Evolutionary conservation across 1,140 invertebrate genomes (phyloP).

Genomic region (Drosophila ogumai): DNA sequence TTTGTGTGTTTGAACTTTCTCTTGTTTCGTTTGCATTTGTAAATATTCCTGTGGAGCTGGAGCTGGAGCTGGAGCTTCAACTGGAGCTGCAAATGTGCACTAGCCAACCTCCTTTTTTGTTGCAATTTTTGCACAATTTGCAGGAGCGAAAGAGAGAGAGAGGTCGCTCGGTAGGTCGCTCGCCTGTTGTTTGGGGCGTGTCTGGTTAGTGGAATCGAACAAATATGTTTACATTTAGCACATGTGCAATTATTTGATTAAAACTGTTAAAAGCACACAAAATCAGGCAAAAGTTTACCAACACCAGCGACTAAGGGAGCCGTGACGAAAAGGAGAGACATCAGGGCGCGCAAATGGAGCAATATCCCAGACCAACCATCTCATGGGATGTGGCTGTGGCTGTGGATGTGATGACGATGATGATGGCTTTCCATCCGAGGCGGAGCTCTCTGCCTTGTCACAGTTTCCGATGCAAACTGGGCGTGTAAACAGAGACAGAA

Average conservation of each 20-base stretch:
- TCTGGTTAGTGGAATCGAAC: constrained; percentile 84
- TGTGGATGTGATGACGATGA: constrained; percentile 9
- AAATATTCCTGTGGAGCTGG: constrained; percentile 77
- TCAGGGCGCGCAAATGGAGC: constrained; percentile 72
- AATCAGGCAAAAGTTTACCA: constrained; percentile 84
- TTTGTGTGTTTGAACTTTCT: constrained; percentile 85
- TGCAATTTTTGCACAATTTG: constrained; percentile 76
- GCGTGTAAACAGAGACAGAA: constrained; percentile 68
- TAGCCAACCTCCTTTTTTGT: constrained; percentile 19
- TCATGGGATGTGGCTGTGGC: constrained; percentile 22
- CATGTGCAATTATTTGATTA: constrained; percentile 85
- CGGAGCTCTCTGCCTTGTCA: constrained; percentile 50
- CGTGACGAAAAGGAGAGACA: constrained; percentile 19
- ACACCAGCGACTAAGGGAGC: constrained; percentile 52
- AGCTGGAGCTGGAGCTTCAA: constrained; percentile 14
- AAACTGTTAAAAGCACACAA: constrained; percentile 85
- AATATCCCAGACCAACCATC: constrained; percentile 32
- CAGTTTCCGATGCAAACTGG: constrained; percentile 78
- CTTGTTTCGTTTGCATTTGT: constrained; percentile 84
- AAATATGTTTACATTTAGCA: constrained; percentile 85
- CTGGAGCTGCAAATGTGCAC: constrained; percentile 63
- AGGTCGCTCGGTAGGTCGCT: constrained; percentile 13
- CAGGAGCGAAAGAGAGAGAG: constrained; percentile 28
- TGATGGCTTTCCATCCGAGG: constrained; percentile 27
- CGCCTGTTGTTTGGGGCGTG: constrained; percentile 66